Percentiles rank a stretch among this genome's conserved stretches.
These are phyloP conservation scores for Naja naja DNA, from an alignment of 2,113 vertebrate species.

Conservation along the genomic window DNA sequence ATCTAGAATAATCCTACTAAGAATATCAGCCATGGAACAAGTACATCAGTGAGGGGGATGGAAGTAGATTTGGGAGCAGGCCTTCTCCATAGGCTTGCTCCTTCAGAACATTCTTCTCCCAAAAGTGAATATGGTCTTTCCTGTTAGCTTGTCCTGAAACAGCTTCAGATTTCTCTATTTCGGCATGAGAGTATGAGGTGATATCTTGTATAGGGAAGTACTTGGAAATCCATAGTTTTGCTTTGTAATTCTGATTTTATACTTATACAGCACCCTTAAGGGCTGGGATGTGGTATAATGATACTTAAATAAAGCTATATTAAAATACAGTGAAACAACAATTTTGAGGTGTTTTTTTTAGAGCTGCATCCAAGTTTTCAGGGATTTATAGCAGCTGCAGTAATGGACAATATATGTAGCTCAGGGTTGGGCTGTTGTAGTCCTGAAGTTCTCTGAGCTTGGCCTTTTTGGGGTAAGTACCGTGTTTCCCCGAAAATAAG, in stretches of 20 bases:
- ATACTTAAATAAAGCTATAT: neutral
- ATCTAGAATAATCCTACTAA: neutral
- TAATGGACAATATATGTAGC: neutral
- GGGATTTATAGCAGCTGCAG: neutral
- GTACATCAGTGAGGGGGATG: neutral
- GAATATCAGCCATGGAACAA: neutral
- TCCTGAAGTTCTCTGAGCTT: neutral
- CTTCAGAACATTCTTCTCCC: neutral
- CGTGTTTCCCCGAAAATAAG: no score
- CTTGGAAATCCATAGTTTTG: neutral
- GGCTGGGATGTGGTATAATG: neutral
- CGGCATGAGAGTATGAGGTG: neutral
- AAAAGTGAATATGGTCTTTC: neutral
- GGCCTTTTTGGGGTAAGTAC: neutral
- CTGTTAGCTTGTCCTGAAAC: neutral
- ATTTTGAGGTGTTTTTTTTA: neutral
- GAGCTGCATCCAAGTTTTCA: neutral
- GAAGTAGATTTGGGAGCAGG: neutral
- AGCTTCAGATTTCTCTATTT: neutral
- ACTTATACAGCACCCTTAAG: neutral
- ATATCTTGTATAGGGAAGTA: neutral
- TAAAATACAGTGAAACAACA: neutral
- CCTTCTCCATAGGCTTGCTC: neutral
- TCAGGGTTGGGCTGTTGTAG: neutral
- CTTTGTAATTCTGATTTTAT: neutral